These are phyloP conservation scores for Drosophila kanekoi DNA, from an alignment of 2,888 invertebrate genomes.

Conservation along the genomic window DNA sequence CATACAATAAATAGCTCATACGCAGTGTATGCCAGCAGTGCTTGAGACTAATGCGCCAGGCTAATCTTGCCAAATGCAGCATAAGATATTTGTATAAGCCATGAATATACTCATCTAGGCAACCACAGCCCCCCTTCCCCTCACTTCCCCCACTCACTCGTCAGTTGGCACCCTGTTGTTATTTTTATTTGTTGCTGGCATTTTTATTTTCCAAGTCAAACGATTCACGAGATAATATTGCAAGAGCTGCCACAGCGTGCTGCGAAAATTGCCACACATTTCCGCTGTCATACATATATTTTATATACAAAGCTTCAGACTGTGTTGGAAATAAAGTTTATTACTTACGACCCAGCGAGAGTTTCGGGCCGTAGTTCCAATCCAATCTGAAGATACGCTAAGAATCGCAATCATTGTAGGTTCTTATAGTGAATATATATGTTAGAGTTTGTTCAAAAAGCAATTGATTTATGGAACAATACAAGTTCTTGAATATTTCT, in stretches of 20 bases:
- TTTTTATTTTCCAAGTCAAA: constrained; percentile 36
- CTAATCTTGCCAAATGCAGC: constrained; percentile 46
- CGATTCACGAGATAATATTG: constrained; percentile 36
- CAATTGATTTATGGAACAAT: no score
- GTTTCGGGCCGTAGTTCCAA: neutral
- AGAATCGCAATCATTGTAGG: neutral
- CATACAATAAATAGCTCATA: constrained; percentile 34
- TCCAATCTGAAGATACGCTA: neutral
- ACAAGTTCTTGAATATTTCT: no score
- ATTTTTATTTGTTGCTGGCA: constrained; percentile 43
- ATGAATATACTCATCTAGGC: constrained; percentile 16
- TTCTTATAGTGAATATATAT: no score
- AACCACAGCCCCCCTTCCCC: constrained; percentile 14
- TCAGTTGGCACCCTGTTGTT: constrained; percentile 40
- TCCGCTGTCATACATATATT: constrained; percentile 6
- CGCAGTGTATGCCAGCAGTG: constrained; percentile 28
- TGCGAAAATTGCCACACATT: constrained; percentile 18
- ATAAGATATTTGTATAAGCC: constrained; percentile 44
- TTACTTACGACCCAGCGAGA: neutral
- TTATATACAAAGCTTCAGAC: constrained; percentile 1
- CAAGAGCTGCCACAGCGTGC: constrained; percentile 17
- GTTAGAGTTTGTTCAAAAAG: no score
- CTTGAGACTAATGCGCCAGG: constrained; percentile 6
- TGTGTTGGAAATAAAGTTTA: neutral
- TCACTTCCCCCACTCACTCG: neutral